These are phyloP conservation scores for Leucopternis melanops DNA, from an alignment of 2,113 vertebrate species.

Conservation along the genomic window DNA sequence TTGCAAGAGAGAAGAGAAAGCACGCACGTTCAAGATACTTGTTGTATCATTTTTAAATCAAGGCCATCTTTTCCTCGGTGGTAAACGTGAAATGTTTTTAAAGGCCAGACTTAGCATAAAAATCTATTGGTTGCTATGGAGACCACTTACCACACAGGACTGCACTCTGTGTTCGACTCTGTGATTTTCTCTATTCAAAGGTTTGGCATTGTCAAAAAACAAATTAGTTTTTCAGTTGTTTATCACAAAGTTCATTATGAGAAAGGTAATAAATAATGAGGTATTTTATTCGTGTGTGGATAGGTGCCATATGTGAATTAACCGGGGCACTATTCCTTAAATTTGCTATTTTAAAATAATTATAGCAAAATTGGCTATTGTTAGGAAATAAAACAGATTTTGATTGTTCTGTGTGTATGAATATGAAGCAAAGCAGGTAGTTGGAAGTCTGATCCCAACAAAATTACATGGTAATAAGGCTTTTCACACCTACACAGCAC, in stretches of 20 bases:
- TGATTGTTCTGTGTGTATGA: constrained; percentile 67
- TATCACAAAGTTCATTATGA: constrained; percentile 76
- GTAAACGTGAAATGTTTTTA: constrained; percentile 87
- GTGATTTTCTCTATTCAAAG: constrained; percentile 82
- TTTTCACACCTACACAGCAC: constrained; percentile 75
- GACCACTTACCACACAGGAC: constrained; percentile 84
- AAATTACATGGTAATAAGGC: constrained; percentile 74
- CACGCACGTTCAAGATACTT: constrained; percentile 70
- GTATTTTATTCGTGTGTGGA: constrained; percentile 34
- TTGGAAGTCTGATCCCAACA: constrained; percentile 68
- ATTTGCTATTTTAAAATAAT: constrained; percentile 66
- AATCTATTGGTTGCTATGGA: constrained; percentile 85
- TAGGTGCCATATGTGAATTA: constrained; percentile 51
- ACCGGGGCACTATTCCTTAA: constrained; percentile 41
- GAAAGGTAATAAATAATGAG: constrained; percentile 68
- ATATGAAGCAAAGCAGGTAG: constrained; percentile 72
- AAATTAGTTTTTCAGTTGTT: constrained; percentile 79
- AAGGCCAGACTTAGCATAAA: constrained; percentile 87
- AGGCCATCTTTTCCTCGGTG: constrained; percentile 81
- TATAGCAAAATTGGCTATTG: constrained; percentile 73
- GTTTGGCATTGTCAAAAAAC: constrained; percentile 79
- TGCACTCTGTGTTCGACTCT: constrained; percentile 75
- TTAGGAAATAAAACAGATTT: constrained; percentile 75
- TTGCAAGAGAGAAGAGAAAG: constrained; percentile 66
- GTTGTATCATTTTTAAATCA: constrained; percentile 84